A percentile compares a stretch with the other conserved stretches of the same genome.
phyloP scores from a whole-genome alignment of 2,113 vertebrate genomes.

The Mellivora capensis region DNA sequence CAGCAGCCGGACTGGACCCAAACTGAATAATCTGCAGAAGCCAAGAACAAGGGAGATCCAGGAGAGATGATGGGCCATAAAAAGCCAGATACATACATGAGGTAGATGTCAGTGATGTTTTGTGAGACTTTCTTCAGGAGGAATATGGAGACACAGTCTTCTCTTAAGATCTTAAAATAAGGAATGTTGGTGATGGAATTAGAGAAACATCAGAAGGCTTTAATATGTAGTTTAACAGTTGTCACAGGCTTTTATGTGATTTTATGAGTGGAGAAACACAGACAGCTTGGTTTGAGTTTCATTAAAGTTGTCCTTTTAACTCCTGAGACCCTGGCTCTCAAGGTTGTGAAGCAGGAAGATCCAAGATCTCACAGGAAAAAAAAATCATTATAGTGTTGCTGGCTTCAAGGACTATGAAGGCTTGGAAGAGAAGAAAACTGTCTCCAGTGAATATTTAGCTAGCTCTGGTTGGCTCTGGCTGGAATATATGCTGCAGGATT shows the following conservation, averaged over 20 bases:
- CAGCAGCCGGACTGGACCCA: neutral
- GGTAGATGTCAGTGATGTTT: neutral
- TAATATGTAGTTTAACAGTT: neutral
- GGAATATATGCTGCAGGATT: neutral
- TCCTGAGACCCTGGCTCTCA: neutral
- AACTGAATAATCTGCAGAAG: neutral
- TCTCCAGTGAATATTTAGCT: neutral
- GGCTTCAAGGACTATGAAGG: neutral
- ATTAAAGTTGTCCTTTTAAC: neutral
- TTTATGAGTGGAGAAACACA: neutral
- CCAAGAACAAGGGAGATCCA: neutral
- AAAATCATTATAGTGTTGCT: neutral
- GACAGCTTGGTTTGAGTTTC: neutral
- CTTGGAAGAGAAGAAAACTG: neutral
- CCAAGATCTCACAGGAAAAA: neutral
- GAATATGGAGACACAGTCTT: neutral
- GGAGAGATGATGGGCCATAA: neutral
- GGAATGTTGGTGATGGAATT: neutral
- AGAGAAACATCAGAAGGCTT: neutral
- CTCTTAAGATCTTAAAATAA: slow-evolving; percentile 12
- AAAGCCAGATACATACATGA: neutral
- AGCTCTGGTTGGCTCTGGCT: neutral
- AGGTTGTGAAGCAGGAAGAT: neutral
- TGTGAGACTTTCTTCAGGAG: neutral
- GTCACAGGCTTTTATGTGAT: neutral